These are phyloP conservation scores for Geotrupes spiniger DNA, from an alignment of 2,888 invertebrate species.

Conservation along the genomic window DNA sequence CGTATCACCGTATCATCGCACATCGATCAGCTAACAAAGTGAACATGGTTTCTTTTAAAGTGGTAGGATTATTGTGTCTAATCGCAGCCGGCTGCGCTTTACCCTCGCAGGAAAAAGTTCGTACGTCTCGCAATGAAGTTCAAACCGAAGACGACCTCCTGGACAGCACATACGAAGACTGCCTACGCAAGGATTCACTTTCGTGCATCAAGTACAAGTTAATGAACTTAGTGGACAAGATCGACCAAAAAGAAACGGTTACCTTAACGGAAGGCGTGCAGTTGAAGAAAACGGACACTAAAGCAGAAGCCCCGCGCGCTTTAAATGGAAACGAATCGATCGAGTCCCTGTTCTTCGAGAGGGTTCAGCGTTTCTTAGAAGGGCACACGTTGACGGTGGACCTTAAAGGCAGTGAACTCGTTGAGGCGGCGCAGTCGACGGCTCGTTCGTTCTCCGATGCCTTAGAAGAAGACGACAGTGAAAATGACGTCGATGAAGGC, in stretches of 20 bases:
- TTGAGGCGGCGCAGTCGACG: conserved; percentile 57
- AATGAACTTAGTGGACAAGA: conserved; percentile 68
- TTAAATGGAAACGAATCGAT: conserved; percentile 64
- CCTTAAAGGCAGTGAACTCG: conserved; percentile 72
- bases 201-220: conserved; percentile 77
- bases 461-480: conserved; percentile 61
- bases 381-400: conserved; percentile 78
- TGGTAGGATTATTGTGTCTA: conserved; percentile 46
- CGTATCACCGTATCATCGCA: conserved; percentile 19
- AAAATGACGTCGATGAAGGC: conserved; percentile 57
- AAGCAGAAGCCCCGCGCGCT: conserved; percentile 67
- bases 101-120: conserved; percentile 54
- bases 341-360: conserved; percentile 72
- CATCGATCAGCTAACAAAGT: conserved; percentile 17
- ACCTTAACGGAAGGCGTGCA: conserved; percentile 75
- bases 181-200: conserved; percentile 71
- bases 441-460: conserved; percentile 73
- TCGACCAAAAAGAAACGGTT: conserved; percentile 44
- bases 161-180: conserved; percentile 67
- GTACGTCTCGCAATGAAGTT: conserved; percentile 51
- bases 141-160: conserved; percentile 69
- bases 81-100: conserved; percentile 56
- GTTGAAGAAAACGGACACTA: conserved; percentile 65
- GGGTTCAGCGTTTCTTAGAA: conserved; percentile 70
- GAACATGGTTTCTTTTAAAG: conserved; percentile 47